Base-by-base conservation (phyloP, 1,140 invertebrate species). In the Harpegnathos saltator region DNA sequence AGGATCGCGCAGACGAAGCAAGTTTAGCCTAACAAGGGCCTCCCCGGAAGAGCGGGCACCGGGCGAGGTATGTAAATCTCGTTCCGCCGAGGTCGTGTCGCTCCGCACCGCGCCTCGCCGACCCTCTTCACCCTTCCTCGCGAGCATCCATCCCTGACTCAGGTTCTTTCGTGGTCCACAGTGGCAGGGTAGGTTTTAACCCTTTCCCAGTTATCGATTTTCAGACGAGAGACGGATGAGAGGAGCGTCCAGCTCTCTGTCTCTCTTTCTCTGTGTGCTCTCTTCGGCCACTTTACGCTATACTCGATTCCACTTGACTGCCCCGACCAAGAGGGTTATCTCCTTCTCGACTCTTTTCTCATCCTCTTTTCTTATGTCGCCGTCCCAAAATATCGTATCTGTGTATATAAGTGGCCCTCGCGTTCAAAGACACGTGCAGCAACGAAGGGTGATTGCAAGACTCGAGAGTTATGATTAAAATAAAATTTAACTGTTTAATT, bases 121-220 rank as follows among this genome's bases (percentile, higher is more conserved):
- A 52, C 56, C 69, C 72, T 48, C 52, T 71, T 61, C 29, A 44
- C 19, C 54, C 69, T 71, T 74, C 78, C 77, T 77, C 71, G 38
- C 74, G 87, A 85, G 61, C 66, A 84, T 83, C 78, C 86, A 82
- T 68, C 82, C 78, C 85, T 89, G 88, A 89, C 73, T 90, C 85
- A 85, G 85, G 88, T 91, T 92, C 91, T 92, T 92, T 92, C 90
- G 81, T 81, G 78, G 75, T 62, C 78, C 74, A 82, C 86, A 84
- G 82, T 87, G 85, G 89, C 87, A 91, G 91, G 91, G 92, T 85
- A 72, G 86, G 85, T 92, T 92, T 92, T 93, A 93, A 93, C 93
- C 93, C 93, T 93, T 93, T 91, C 89, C 92, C 92, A 90, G 89
- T 88, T 94, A 93, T 93, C 92, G 93, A 94, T 94, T 94, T 93